Base-by-base conservation (phyloP, 2,888 invertebrate species). In the Coelogynopora nodosa region DNA sequence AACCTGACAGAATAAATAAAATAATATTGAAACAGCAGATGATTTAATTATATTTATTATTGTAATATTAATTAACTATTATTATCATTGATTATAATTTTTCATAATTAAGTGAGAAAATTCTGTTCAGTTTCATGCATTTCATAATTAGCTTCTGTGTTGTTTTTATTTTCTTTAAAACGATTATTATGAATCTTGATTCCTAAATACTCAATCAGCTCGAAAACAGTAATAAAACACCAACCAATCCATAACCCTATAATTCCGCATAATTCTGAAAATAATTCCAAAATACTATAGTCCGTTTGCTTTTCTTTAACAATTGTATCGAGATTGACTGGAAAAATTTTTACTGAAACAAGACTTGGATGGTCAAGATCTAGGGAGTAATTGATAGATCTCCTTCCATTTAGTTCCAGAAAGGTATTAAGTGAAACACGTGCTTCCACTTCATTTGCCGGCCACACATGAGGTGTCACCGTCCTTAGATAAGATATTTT, bases 231-330 rank as follows among this genome's bases (percentile, higher is more conserved):
- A 74, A 74, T 74, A 74, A 74, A 5, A 23, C 74, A 74, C 74
- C 74, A 74, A 23, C 74, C 74, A 74, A 74, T 74, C 74, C 74
- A 74, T 2, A 74, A 26, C 5, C 74, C 74, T n/a, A 74, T 74
- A 26, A 74, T 74, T 23, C 74, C 74, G 23, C 18, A 74, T 26
- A 74, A 23, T 26, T 74, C 74, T 5, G 74, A 13, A 74, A 74
- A 26, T 5, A 74, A 5, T 74, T 74, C 74, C 23, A 26, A 26
- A 26, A 74, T 2, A 23, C 74, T 23, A 26, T 74, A 74, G 23
- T 74, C 74, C 10, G 23, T 5, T 26, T 74, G 74, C 27, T 26
- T 74, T 26, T 74, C 74, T 26, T 74, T 74, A 26, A 74, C 74
- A 23, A 23, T 13, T 13, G 18, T 74, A 26, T 74, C 27, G 2